A percentile compares a stretch with the other conserved stretches of the same genome.
phyloP scores from a whole-genome alignment of 2,888 invertebrate genomes.

The Furcula furcula region DNA sequence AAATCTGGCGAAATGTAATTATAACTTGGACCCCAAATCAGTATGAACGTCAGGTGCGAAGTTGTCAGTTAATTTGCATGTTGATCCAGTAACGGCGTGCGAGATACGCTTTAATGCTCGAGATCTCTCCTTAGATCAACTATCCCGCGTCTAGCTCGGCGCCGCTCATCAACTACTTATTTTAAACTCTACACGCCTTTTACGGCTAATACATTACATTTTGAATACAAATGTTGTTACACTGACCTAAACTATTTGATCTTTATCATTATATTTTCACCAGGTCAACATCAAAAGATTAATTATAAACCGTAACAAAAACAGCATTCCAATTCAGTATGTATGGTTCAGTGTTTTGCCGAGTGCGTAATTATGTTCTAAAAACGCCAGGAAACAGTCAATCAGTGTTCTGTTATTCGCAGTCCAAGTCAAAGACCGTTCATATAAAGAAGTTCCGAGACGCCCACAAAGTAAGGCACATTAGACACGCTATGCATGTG shows the following conservation, averaged over 20 bases:
- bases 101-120: conserved; percentile 53
- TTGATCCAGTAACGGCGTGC: conserved; percentile 48
- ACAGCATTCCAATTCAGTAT: conserved; percentile 41
- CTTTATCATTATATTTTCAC: conserved; percentile 35
- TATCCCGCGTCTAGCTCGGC: conserved; percentile 39
- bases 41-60: conserved; percentile 35
- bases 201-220: conserved; percentile 35
- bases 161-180: conserved; percentile 47
- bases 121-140: conserved; percentile 50
- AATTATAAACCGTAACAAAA: conserved; percentile 37
- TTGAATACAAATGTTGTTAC: conserved; percentile 36
- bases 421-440: conserved; percentile 62
- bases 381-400: conserved; percentile 49
- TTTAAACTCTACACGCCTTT: conserved; percentile 44
- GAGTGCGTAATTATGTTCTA: conserved; percentile 38
- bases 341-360: conserved; percentile 40
- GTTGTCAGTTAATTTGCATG: conserved; percentile 54
- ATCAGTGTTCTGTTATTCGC: conserved; percentile 54
- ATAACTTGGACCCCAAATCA: conserved; percentile 27
- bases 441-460: conserved; percentile 43
- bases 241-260: conserved; percentile 39
- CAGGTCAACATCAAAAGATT: conserved; percentile 29
- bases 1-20: no score
- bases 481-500: conserved; percentile 58
- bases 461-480: conserved; percentile 46